Evolutionary conservation across 2,113 vertebrate genomes (phyloP).

Genomic region (Limanda limanda): DNA sequence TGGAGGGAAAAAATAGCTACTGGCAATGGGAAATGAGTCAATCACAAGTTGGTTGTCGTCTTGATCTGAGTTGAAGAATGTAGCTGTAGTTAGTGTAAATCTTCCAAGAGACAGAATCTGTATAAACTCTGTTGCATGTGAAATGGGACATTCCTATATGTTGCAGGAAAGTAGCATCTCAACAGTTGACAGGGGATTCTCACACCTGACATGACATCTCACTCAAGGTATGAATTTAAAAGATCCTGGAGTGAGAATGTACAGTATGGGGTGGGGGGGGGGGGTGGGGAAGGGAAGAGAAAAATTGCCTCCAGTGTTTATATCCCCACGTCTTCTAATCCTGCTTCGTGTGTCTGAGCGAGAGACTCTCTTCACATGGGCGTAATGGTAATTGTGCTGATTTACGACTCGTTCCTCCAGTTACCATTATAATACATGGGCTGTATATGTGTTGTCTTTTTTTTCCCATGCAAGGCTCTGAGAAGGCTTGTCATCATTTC

Average conservation of each 20-base stretch:
- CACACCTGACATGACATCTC: conserved; percentile 10
- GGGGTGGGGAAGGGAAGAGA: neutral
- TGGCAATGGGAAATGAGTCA: no score
- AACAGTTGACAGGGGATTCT: conserved; percentile 13
- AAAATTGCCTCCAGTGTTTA: conserved; percentile 48
- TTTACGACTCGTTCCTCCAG: conserved; percentile 68
- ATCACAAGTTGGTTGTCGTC: no score
- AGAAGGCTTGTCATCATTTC: conserved; percentile 34
- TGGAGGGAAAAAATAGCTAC: no score
- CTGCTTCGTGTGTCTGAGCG: conserved; percentile 51
- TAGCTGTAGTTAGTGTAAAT: no score
- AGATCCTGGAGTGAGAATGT: conserved; percentile 31
- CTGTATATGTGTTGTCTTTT: conserved; percentile 9
- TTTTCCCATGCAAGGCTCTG: conserved; percentile 15
- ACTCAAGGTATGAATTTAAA: conserved; percentile 32
- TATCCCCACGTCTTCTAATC: conserved; percentile 55
- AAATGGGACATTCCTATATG: neutral
- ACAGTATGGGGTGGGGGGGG: neutral
- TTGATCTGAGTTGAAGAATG: no score
- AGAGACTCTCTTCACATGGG: conserved; percentile 57
- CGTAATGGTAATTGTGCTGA: conserved; percentile 72
- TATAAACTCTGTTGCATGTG: neutral
- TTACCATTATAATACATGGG: conserved; percentile 41
- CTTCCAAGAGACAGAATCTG: neutral
- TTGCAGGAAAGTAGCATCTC: no score